phyloP scores from a whole-genome alignment of 1,140 invertebrate genomes.

The Monochamus saltuarius region DNA sequence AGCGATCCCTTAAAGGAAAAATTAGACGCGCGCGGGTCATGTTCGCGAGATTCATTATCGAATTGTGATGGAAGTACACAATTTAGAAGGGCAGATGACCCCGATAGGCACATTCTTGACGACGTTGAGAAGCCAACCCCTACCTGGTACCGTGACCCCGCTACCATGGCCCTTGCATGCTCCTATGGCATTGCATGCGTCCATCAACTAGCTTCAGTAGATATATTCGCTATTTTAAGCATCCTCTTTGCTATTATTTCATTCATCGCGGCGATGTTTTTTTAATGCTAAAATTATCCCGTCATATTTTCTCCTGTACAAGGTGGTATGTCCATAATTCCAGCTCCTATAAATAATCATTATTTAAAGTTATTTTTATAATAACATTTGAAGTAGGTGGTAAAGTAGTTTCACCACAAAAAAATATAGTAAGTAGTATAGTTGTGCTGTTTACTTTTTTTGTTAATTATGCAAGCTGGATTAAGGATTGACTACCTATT shows the following conservation, averaged over 20 bases:
- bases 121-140: constrained; percentile 26
- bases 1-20: not conserved
- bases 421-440: too few species aligned
- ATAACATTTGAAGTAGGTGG: too few species aligned
- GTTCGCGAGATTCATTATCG: too few species aligned
- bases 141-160: constrained; percentile 58
- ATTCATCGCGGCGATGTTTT: constrained; percentile 62
- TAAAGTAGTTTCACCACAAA: too few species aligned
- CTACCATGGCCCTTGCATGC: constrained; percentile 63
- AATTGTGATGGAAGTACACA: not conserved
- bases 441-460: too few species aligned
- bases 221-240: constrained; percentile 67
- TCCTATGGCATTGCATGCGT: constrained; percentile 65
- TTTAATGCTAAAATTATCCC: constrained; percentile 23
- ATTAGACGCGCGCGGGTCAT: not conserved
- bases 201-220: constrained; percentile 62
- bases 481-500: too few species aligned
- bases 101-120: constrained; percentile 20
- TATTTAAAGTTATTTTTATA: too few species aligned
- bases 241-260: constrained; percentile 69
- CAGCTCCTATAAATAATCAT: too few species aligned
- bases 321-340: too few species aligned
- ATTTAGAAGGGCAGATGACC: not conserved
- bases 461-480: too few species aligned
- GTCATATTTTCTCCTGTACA: too few species aligned